Percentiles rank a stretch among this genome's conserved stretches.
Evolutionary conservation across 2,797 vertebrate species (phyloP).

Genomic region (Oreochromis mossambicus): DNA sequence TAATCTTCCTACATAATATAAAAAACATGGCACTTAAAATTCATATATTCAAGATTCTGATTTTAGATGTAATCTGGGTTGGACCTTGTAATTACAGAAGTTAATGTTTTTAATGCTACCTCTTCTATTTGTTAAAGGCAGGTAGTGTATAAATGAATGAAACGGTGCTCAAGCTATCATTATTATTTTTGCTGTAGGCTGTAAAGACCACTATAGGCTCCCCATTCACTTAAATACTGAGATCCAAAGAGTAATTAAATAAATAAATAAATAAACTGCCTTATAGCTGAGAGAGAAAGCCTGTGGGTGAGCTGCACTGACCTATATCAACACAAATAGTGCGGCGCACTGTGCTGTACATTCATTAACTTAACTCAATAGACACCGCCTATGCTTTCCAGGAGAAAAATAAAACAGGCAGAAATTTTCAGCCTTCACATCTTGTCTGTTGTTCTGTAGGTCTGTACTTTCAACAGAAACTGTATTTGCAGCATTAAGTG

Average conservation of each 20-base stretch:
- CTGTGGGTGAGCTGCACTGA: not conserved
- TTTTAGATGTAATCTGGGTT: not conserved
- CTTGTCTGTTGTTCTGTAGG: not conserved
- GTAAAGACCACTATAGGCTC: not conserved
- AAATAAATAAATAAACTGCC: not conserved
- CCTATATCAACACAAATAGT: not conserved
- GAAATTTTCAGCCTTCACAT: not conserved
- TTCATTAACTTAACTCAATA: not conserved
- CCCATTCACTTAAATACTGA: not conserved
- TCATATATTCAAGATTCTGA: not conserved
- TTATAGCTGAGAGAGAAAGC: not conserved
- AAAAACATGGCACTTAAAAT: not conserved
- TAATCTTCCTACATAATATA: not conserved
- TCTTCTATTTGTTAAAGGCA: not conserved
- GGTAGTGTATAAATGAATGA: not conserved
- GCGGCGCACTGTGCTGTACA: not conserved
- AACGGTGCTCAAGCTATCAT: not conserved
- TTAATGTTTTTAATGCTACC: not conserved
- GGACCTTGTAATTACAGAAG: not conserved
- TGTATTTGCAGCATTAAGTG: not conserved
- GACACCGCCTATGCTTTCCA: not conserved
- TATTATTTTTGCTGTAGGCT: not conserved
- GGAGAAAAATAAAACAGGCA: not conserved
- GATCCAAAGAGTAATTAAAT: not conserved
- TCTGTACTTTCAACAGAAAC: not conserved